A percentile compares a stretch with the other conserved stretches of the same genome.
Conservation (phyloP, 2,888 invertebrate genomes). For the Amphipoea oculea region DNA sequence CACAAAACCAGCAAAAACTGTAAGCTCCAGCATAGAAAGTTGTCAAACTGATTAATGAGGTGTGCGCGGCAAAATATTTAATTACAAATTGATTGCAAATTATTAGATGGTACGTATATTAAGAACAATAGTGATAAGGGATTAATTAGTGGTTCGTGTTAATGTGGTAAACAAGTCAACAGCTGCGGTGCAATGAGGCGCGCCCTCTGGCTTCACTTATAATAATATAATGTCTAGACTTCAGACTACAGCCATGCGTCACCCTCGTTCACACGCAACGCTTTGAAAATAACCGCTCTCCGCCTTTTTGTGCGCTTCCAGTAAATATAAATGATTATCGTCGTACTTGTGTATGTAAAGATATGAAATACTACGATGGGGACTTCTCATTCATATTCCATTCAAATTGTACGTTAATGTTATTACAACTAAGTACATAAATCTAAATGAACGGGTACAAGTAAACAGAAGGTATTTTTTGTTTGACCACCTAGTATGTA, state of each 20-base stretch:
- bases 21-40: constrained; percentile 41
- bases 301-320: constrained; percentile 67
- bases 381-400: constrained; percentile 56
- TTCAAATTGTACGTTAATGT: constrained; percentile 50
- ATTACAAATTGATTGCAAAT: constrained; percentile 54
- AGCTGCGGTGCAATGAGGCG: constrained; percentile 83
- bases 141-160: constrained; percentile 85
- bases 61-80: constrained; percentile 29
- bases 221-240: constrained; percentile 83
- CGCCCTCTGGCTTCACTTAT: constrained; percentile 63
- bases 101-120: constrained; percentile 39
- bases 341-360: constrained; percentile 45
- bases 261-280: constrained; percentile 86
- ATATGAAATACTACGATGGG: constrained; percentile 50
- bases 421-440: constrained; percentile 28
- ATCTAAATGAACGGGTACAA: constrained; percentile 28
- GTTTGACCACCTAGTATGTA: constrained; percentile 26
- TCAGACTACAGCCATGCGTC: constrained; percentile 81
- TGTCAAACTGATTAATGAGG: constrained; percentile 28
- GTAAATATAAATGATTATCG: constrained; percentile 59
- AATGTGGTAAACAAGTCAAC: constrained; percentile 80
- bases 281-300: constrained; percentile 81
- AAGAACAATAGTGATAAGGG: constrained; percentile 75
- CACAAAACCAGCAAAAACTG: constrained; percentile 49
- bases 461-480: constrained; percentile 40